These are phyloP conservation scores for Urocitellus parryii DNA, from an alignment of 2,113 vertebrate genomes.

Conservation along the genomic window DNA sequence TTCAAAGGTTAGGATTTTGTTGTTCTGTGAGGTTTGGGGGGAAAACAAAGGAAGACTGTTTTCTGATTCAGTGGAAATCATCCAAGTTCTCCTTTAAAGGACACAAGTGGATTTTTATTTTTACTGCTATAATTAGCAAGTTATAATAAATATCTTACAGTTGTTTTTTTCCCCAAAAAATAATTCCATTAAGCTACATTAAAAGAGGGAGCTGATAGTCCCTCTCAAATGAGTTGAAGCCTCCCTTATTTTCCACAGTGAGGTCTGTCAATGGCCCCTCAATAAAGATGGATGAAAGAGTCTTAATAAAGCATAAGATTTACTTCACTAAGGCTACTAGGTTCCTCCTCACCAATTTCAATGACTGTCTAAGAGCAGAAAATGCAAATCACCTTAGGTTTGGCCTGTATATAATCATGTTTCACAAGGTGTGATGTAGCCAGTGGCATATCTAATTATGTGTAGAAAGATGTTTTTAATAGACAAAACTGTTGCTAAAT, in stretches of 20 bases:
- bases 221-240: background rate
- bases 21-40: background rate
- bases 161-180: background rate
- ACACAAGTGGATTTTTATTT: conserved; percentile 25
- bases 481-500: background rate
- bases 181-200: conserved; percentile 30
- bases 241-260: background rate
- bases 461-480: background rate
- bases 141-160: background rate
- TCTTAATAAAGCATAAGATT: conserved; percentile 17
- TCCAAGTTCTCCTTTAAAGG: conserved; percentile 26
- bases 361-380: conserved; percentile 42
- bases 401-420: background rate
- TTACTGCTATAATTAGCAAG: background rate
- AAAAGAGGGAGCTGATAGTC: background rate
- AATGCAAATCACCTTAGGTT: conserved; percentile 18
- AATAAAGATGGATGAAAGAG: background rate
- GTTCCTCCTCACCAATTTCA: conserved; percentile 25
- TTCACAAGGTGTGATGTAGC: background rate
- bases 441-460: background rate
- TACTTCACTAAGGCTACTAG: conserved; percentile 14
- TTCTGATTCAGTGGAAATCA: conserved; percentile 1
- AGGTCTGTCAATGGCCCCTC: background rate
- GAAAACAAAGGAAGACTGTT: background rate
- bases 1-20: conserved; percentile 16